Conservation (phyloP, 1,140 invertebrate species). For the Charaxes varanes region DNA sequence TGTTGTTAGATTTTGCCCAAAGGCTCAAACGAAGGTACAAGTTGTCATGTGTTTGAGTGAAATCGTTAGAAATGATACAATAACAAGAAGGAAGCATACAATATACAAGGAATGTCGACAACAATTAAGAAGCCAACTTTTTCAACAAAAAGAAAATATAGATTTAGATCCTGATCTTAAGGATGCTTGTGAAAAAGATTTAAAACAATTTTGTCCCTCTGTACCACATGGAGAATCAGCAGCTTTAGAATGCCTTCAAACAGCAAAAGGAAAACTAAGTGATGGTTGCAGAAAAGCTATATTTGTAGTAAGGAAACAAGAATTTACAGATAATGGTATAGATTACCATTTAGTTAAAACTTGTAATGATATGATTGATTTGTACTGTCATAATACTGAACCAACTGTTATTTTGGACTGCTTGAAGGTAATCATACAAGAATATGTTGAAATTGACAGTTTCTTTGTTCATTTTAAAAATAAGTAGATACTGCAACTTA, state of each 20-base stretch:
- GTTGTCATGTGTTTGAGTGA: constrained; percentile 95
- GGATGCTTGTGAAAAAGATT: constrained; percentile 83
- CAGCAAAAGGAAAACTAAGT: constrained; percentile 80
- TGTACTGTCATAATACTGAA: constrained; percentile 84
- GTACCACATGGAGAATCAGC: constrained; percentile 83
- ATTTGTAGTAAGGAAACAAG: constrained; percentile 90
- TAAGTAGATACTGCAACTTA: too few relatives aligned
- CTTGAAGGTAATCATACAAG: constrained; percentile 73
- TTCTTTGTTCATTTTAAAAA: not conserved
- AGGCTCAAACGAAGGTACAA: constrained; percentile 86
- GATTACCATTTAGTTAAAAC: constrained; percentile 89
- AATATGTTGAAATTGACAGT: not conserved
- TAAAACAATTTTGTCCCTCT: constrained; percentile 83
- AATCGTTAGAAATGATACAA: constrained; percentile 91
- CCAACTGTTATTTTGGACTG: constrained; percentile 81
- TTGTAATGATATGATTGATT: constrained; percentile 89
- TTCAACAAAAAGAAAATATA: constrained; percentile 91
- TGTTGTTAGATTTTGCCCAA: constrained; percentile 87
- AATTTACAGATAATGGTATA: constrained; percentile 87
- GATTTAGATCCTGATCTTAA: constrained; percentile 88
- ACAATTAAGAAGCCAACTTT: constrained; percentile 90
- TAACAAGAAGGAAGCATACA: constrained; percentile 83
- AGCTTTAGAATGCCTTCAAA: constrained; percentile 91
- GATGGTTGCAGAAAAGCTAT: constrained; percentile 84
- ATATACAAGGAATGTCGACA: constrained; percentile 91